phyloP scores from a whole-genome alignment of 2,888 invertebrate genomes.

The Machimus rusticus region DNA sequence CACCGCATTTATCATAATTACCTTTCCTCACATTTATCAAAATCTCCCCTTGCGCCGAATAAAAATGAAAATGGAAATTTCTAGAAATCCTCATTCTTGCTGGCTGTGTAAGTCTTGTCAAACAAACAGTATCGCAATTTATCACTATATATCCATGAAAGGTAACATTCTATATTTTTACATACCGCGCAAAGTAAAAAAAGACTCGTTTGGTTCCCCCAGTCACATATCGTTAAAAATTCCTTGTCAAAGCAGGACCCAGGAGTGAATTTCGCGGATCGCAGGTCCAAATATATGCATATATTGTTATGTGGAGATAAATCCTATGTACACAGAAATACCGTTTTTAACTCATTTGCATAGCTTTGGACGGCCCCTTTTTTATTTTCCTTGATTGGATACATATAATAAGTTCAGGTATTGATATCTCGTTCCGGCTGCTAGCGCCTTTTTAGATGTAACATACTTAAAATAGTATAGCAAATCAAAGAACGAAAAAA shows the following conservation, averaged over 20 bases:
- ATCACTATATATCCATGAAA: conserved; percentile 44
- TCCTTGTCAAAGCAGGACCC: neutral
- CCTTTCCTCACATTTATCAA: conserved; percentile 30
- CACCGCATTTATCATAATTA: conserved; percentile 3
- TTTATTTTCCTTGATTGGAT: neutral
- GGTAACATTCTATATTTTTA: conserved; percentile 43
- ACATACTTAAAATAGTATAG: too few relatives aligned
- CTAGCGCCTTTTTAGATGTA: neutral
- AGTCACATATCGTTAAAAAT: neutral
- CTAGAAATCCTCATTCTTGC: neutral
- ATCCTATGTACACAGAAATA: neutral
- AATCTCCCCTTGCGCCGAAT: neutral
- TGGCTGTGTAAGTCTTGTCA: neutral
- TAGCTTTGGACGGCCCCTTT: neutral
- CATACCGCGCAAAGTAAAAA: conserved; percentile 42
- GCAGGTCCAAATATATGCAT: neutral
- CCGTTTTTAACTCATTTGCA: conserved; percentile 10
- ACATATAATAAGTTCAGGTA: too few relatives aligned
- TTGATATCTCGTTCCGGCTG: neutral
- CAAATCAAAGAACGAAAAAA: neutral
- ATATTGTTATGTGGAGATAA: neutral
- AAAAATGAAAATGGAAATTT: conserved; percentile 4
- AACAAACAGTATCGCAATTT: conserved; percentile 43
- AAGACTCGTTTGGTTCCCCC: neutral
- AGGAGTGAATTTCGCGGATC: neutral